Conservation (phyloP, 2,113 vertebrate genomes). For the Gambusia affinis region DNA sequence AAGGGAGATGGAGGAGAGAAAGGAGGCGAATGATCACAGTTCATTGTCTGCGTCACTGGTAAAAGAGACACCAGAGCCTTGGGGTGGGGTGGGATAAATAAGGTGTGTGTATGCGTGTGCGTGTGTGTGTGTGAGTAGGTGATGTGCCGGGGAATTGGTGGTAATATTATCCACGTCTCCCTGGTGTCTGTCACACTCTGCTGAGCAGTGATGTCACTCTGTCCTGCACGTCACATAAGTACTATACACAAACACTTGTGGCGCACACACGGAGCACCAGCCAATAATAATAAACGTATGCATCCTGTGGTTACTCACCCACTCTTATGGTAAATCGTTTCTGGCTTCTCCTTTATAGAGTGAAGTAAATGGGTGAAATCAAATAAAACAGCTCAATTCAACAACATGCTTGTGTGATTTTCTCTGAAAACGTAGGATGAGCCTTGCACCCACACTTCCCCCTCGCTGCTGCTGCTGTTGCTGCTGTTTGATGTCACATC, state of each 20-base stretch:
- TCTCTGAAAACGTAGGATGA: slow-evolving; percentile 47
- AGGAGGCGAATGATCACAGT: slow-evolving; percentile 27
- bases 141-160: not conserved
- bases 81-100: slow-evolving; percentile 62
- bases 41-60: slow-evolving; percentile 41
- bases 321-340: slow-evolving; percentile 32
- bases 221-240: not conserved
- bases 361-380: not conserved
- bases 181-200: slow-evolving; percentile 43
- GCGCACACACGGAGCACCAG: slow-evolving; percentile 3
- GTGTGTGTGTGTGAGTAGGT: not conserved
- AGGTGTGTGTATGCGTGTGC: slow-evolving; percentile 17
- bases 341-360: not conserved
- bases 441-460: slow-evolving; percentile 43
- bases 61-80: slow-evolving; percentile 50
- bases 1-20: not conserved
- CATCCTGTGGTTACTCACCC: slow-evolving; percentile 2
- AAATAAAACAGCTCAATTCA: not conserved
- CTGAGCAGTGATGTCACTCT: slow-evolving; percentile 64
- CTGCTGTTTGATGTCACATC: slow-evolving; percentile 46
- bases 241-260: slow-evolving; percentile 15
- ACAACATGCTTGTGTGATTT: slow-evolving; percentile 8
- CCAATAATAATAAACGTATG: slow-evolving; percentile 3
- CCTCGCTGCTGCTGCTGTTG: not conserved
- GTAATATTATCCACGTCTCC: slow-evolving; percentile 58